Conservation (phyloP, 2,888 invertebrate genomes). For the Chaetogeoica ovagalla region DNA sequence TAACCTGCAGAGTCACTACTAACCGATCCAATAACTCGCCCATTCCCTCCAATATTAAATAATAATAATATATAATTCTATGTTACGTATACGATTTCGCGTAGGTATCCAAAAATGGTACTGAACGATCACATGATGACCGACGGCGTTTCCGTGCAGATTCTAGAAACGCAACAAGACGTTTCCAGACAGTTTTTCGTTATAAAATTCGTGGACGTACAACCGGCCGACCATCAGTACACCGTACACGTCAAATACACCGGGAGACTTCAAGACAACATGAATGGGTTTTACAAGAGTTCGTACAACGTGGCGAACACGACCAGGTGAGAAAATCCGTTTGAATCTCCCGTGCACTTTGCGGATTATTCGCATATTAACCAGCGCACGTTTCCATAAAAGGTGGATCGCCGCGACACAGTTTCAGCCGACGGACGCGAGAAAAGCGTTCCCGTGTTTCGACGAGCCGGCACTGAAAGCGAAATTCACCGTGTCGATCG, state of each 20-base stretch:
- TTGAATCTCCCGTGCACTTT: background rate
- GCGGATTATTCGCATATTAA: too few relatives aligned
- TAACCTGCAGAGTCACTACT: too few relatives aligned
- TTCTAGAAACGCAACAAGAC: constrained; percentile 63
- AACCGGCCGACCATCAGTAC: constrained; percentile 63
- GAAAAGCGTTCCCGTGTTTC: constrained; percentile 87
- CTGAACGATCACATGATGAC: constrained; percentile 51
- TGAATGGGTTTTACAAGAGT: constrained; percentile 74
- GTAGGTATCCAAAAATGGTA: constrained; percentile 50
- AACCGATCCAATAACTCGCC: too few relatives aligned
- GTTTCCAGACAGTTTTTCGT: constrained; percentile 68
- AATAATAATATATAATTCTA: background rate
- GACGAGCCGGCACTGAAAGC: constrained; percentile 90
- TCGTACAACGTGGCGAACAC: constrained; percentile 66
- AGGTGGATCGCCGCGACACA: constrained; percentile 80
- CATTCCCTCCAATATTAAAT: too few relatives aligned
- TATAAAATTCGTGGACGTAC: constrained; percentile 62
- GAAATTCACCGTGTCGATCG: constrained; percentile 72
- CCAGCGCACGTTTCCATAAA: too few relatives aligned
- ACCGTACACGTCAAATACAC: constrained; percentile 66
- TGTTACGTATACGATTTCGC: background rate
- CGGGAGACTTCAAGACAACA: constrained; percentile 66
- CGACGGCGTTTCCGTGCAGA: constrained; percentile 63
- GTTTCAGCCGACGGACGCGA: constrained; percentile 80
- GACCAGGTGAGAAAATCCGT: constrained; percentile 59